Base-by-base conservation (phyloP, 2,113 vertebrate species). In the Pteruthius melanotis region DNA sequence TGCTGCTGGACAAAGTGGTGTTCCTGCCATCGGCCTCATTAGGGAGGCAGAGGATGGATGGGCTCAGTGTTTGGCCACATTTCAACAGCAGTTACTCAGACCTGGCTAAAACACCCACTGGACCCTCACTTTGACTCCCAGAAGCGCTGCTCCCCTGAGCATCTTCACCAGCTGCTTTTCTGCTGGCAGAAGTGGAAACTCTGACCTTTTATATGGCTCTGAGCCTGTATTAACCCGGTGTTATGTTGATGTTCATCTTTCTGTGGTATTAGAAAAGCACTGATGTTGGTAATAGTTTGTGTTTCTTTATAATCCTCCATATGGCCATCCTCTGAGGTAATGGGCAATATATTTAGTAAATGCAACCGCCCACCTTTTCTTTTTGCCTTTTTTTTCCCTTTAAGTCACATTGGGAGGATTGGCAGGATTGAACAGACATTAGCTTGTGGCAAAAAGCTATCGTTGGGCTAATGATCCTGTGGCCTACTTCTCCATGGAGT, bases 11-110 rank as follows among this genome's bases (percentile, higher is more conserved):
- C 45, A 16, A 44, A n/a, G 45, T 19, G 24, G 33, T 24, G 16
- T 40, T 22, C 4, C 33, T 14, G 1, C 45, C 31, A 7, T 11
- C 0, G 0, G 31, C 28, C 47, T 13, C 2, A 7, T 59, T 39
- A 14, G 23, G 26, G 39, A 63, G 56, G 42, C 33, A 35, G 27
- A 77, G 44, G 44, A 42, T 75, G 68, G 33, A 39, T 70, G 42
- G 0, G 0, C 37, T 90, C 21, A 0, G 2, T 79, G 57, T 79
- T 50, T 21, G 39, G 49, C 54, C 54, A 35, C 21, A 4, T 83
- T 75, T 80, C 40, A 42, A 10, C 2, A 17, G 45, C 9, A 39
- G 21, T 54, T 79, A 20, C 60, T 78, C 18, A 81, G 2, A 56
- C 27, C 15, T 82, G 53, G 53, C n/a, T 88, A 40, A 72, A 89